Conservation (phyloP, 2,113 vertebrate species). For the Cygnus buccinator region DNA sequence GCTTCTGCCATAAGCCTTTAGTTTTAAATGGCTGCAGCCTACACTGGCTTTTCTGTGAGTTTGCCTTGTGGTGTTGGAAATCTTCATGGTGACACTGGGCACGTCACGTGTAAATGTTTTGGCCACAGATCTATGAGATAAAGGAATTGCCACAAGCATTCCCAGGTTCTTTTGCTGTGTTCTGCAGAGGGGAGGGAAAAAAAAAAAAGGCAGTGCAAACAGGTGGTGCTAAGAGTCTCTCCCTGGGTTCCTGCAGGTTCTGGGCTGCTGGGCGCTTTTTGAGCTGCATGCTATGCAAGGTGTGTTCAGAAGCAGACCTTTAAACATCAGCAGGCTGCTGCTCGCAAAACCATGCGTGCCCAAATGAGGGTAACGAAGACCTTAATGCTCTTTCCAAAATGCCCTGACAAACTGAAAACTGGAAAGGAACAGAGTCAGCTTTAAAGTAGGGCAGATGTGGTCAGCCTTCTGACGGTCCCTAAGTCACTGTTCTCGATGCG, state of each 20-base stretch:
- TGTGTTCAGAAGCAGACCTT: neutral
- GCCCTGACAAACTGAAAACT: neutral
- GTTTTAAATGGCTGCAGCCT: neutral
- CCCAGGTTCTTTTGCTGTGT: neutral
- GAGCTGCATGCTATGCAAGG: rapidly evolving
- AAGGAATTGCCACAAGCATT: neutral
- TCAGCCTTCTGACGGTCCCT: neutral
- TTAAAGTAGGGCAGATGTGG: neutral
- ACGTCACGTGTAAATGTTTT: neutral
- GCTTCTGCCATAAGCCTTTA: neutral
- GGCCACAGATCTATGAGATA: neutral
- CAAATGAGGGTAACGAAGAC: neutral
- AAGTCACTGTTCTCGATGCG: neutral
- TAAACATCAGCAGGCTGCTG: neutral
- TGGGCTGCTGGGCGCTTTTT: neutral
- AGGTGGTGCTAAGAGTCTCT: neutral
- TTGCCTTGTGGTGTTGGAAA: neutral
- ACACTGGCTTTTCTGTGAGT: neutral
- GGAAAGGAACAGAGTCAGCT: neutral
- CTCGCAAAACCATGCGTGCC: neutral
- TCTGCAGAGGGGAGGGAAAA: neutral
- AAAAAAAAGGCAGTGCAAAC: neutral
- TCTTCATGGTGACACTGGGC: neutral
- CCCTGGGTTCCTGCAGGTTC: neutral
- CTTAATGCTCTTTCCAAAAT: neutral